These are phyloP conservation scores for Paedocypris sp. DNA, from an alignment of 2,113 vertebrate genomes.

Conservation along the genomic window DNA sequence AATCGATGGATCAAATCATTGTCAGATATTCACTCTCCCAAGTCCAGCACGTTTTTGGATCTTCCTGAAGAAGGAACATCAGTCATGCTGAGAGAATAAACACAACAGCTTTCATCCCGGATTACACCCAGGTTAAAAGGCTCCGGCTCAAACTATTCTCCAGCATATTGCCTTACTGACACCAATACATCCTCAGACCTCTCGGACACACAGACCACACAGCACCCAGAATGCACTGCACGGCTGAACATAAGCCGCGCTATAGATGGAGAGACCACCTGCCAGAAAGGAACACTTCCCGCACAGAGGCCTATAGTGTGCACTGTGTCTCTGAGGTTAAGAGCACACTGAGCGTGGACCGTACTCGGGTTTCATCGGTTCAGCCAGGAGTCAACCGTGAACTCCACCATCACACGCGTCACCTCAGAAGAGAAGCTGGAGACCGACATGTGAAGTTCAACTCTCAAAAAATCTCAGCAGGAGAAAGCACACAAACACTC, in stretches of 20 bases:
- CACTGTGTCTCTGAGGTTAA: conserved; percentile 12
- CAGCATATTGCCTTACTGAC: background rate
- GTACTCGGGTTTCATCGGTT: conserved; percentile 36
- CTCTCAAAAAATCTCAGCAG: background rate
- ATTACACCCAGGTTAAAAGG: background rate
- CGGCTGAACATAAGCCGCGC: background rate
- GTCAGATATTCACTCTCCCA: background rate
- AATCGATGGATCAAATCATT: background rate
- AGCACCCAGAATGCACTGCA: conserved; percentile 1
- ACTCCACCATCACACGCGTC: background rate
- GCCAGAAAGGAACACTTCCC: conserved; percentile 8
- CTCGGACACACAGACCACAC: background rate
- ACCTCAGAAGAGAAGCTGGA: background rate
- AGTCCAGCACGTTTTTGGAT: background rate
- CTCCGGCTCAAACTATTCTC: background rate
- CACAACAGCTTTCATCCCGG: background rate
- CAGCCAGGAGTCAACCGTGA: conserved; percentile 44
- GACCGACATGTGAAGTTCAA: no score
- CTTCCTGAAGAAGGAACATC: background rate
- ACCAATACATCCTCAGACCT: background rate
- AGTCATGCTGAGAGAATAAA: background rate
- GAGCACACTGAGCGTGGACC: conserved; percentile 24
- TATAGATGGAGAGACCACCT: conserved; percentile 8
- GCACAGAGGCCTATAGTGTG: background rate
- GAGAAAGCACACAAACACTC: conserved; percentile 30